Conservation (phyloP, 1,140 invertebrate genomes). For the Cylas formicarius region DNA sequence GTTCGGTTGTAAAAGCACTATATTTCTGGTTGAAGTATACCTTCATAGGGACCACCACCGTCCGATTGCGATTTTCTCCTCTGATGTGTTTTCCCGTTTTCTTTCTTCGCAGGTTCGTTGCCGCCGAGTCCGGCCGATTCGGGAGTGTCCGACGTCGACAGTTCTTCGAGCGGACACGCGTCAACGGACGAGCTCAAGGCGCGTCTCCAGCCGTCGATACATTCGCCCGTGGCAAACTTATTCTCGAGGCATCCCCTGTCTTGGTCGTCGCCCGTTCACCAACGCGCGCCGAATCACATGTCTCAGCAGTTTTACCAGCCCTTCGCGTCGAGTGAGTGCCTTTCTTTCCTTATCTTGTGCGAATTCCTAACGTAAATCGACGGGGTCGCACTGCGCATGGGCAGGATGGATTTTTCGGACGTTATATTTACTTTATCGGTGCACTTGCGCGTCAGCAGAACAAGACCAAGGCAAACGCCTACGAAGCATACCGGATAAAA, state of each 20-base stretch:
- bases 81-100: slow-evolving; percentile 16
- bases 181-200: slow-evolving; percentile 82
- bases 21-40: too few species aligned
- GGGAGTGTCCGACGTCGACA: slow-evolving; percentile 93
- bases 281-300: slow-evolving; percentile 31
- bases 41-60: too few species aligned
- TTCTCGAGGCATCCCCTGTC: slow-evolving; percentile 31
- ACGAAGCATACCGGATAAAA: too few species aligned
- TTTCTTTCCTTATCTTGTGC: slow-evolving; percentile 1
- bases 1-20: too few species aligned
- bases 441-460: too few species aligned
- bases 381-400: too few species aligned
- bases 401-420: too few species aligned
- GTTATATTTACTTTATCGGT: too few species aligned
- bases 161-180: slow-evolving; percentile 80
- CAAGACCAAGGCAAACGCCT: too few species aligned
- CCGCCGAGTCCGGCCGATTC: slow-evolving; percentile 95
- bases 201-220: slow-evolving; percentile 48
- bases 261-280: slow-evolving; percentile 26
- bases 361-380: too few species aligned
- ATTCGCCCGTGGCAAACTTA: slow-evolving; percentile 35
- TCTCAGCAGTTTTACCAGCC: slow-evolving; percentile 34
- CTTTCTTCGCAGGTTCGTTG: slow-evolving; percentile 64
- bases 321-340: slow-evolving; percentile 32
- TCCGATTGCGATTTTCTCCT: too few species aligned